Percentiles rank a stretch among this genome's conserved stretches.
Evolutionary conservation across 2,113 vertebrate species (phyloP).

Genomic region (Pollachius pollachius): DNA sequence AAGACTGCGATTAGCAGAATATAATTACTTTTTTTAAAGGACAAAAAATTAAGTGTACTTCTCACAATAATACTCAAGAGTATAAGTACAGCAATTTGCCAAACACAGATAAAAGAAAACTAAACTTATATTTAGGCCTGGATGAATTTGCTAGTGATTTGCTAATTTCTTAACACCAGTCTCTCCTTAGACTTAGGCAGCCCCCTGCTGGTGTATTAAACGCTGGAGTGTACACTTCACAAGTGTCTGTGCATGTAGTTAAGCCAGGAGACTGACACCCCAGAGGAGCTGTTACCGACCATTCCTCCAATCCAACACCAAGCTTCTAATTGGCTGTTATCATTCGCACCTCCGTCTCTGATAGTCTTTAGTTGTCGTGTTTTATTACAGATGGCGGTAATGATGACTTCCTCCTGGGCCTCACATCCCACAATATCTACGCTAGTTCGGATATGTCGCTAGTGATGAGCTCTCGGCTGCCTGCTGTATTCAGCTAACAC

Average conservation of each 20-base stretch:
- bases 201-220: no score
- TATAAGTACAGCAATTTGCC: no score
- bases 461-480: conserved; percentile 19
- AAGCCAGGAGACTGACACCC: conserved; percentile 32
- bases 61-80: no score
- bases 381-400: conserved; percentile 36
- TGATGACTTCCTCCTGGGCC: conserved; percentile 25
- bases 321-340: conserved; percentile 49
- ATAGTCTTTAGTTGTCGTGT: conserved; percentile 35
- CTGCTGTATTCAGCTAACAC: neutral
- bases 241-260: neutral
- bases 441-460: conserved; percentile 18
- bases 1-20: no score
- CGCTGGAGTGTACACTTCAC: no score
- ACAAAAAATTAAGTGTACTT: no score
- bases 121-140: no score
- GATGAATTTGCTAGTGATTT: no score
- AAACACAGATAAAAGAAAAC: no score
- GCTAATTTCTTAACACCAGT: no score
- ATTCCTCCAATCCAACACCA: conserved; percentile 42
- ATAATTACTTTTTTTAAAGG: no score
- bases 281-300: conserved; percentile 41
- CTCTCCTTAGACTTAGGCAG: no score
- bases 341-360: conserved; percentile 37
- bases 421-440: conserved; percentile 24